Percentiles rank a stretch among this genome's conserved stretches.
Evolutionary conservation across 2,888 invertebrate genomes (phyloP).

Genomic region (Escarpia spicata): DNA sequence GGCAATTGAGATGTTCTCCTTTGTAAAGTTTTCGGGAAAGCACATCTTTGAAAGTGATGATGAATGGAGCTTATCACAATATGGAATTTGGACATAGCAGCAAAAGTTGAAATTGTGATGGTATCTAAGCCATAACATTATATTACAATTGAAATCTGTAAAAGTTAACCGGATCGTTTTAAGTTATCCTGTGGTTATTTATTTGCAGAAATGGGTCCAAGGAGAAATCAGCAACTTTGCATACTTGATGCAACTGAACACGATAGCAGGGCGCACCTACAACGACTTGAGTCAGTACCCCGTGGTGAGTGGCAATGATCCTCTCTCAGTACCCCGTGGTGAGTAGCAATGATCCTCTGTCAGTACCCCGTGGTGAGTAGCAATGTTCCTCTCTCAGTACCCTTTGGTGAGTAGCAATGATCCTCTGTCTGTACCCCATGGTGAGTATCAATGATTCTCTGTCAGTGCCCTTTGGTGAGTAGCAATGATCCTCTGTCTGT

Average conservation of each 20-base stretch:
- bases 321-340: background rate
- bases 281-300: slow-evolving; percentile 69
- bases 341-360: background rate
- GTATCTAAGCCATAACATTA: too few relatives aligned
- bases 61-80: background rate
- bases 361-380: background rate
- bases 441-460: too few relatives aligned
- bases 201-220: slow-evolving; percentile 69
- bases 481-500: too few relatives aligned
- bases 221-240: slow-evolving; percentile 69
- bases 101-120: background rate
- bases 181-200: background rate
- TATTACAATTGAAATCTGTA: too few relatives aligned
- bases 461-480: too few relatives aligned
- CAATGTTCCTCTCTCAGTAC: too few relatives aligned
- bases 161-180: background rate
- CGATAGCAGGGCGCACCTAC: slow-evolving; percentile 68
- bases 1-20: background rate
- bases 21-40: background rate
- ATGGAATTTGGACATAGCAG: background rate
- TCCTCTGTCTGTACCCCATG: too few relatives aligned
- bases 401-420: too few relatives aligned
- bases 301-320: slow-evolving; percentile 60
- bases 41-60: background rate
- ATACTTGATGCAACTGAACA: slow-evolving; percentile 68